Base-by-base conservation (phyloP, 2,797 vertebrate species). In the Poecile montanus region DNA sequence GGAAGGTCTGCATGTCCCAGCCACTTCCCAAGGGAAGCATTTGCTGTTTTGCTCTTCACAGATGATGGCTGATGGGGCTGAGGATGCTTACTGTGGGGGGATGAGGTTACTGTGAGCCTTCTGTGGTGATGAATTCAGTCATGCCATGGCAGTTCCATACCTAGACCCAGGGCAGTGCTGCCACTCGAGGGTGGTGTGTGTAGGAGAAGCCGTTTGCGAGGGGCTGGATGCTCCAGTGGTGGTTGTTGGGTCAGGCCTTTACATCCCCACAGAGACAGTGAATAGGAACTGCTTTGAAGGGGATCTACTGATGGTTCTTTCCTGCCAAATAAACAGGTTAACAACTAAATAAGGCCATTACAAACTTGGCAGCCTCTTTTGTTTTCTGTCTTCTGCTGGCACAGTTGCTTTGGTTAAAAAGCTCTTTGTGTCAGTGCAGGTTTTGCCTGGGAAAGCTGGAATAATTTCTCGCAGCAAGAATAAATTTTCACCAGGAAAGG, bases 171-270 rank as follows among this genome's bases (percentile, higher is more conserved):
- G 44, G 42, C 45, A 66, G 4, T n/a, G 38, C 40, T 83, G 21
- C 17, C 7, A 1, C 44, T 16, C 0, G 2, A 54, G 44, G 19
- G 21, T 40, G 0, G 4, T 11, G 32, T 0, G 5, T 25, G 40
- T n/a, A 40, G 74, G 38, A 36, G 54, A 42, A 65, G 32, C 34
- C 15, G 9, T 47, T 91, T 21, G 47, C 0, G 6, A 32, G 36
- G 16, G 32, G 22, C 34, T 54, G 21, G 40, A 2, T 81, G 57
- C 34, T 57, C 7, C 61, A 11, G 11, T 26, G 29, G 19, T 36
- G n/a, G 9, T 36, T 1, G 8, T 38, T 30, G 34, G 11, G 13
- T 44, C 25, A 13, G 16, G 19, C 12, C 6, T 68, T 72, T 42
- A 17, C 20, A 40, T 23, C 36, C 14, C 7, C 40, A 10, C 1